Evolutionary conservation across 1,140 invertebrate species (phyloP).

Genomic region (Drosophila baimaii): DNA sequence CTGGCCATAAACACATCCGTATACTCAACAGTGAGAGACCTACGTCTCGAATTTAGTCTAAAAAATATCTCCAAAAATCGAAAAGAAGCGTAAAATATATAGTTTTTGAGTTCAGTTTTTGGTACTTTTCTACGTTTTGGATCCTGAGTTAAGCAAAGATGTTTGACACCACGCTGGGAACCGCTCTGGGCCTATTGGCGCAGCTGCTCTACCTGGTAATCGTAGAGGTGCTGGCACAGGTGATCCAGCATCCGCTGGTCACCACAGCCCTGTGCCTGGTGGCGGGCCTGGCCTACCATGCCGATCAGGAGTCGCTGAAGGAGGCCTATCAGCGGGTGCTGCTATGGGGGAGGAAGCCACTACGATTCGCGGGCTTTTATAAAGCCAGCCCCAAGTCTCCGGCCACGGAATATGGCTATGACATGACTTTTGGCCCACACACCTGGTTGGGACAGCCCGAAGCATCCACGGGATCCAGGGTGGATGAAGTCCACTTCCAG

Average conservation of each 20-base stretch:
- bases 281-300: slow-evolving; percentile 25
- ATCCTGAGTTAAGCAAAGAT: slow-evolving; percentile 26
- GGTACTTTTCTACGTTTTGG: slow-evolving; percentile 18
- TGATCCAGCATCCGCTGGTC: slow-evolving; percentile 59
- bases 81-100: slow-evolving; percentile 9
- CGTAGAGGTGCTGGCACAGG: slow-evolving; percentile 35
- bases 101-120: slow-evolving; percentile 26
- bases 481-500: slow-evolving; percentile 57
- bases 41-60: not conserved
- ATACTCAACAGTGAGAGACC: slow-evolving; percentile 15
- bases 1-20: slow-evolving; percentile 31
- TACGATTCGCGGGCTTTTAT: not conserved
- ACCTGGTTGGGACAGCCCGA: slow-evolving; percentile 68
- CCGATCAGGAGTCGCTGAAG: slow-evolving; percentile 37
- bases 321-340: slow-evolving; percentile 17
- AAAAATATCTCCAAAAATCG: slow-evolving; percentile 15
- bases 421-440: slow-evolving; percentile 73
- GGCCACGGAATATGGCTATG: slow-evolving; percentile 25
- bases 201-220: slow-evolving; percentile 40
- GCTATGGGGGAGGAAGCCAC: not conserved
- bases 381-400: not conserved
- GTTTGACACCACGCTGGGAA: slow-evolving; percentile 64
- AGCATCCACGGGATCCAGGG: slow-evolving; percentile 16
- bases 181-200: slow-evolving; percentile 33
- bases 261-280: slow-evolving; percentile 43